These are phyloP conservation scores for Dryococelus australis DNA, from an alignment of 2,888 invertebrate genomes.

Conservation along the genomic window DNA sequence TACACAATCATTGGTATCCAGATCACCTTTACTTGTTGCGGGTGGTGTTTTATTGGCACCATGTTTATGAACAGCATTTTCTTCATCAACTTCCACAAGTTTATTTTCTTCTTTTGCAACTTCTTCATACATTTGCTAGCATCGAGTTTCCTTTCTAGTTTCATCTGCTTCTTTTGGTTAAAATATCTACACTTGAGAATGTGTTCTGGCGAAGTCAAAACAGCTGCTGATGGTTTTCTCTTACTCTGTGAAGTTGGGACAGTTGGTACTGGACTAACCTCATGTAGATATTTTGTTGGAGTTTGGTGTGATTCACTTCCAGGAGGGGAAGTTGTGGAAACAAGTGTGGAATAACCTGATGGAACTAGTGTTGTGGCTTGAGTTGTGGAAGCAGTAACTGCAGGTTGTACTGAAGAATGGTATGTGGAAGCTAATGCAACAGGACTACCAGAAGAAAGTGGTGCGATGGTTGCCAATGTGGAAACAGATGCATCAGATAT, in stretches of 20 bases:
- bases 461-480: not conserved
- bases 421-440: not conserved
- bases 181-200: not conserved
- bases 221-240: slow-evolving; percentile 9
- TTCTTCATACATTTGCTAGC: not conserved
- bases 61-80: not conserved
- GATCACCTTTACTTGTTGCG: slow-evolving; percentile 2
- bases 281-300: not conserved
- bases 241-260: not conserved
- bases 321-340: not conserved
- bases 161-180: not conserved
- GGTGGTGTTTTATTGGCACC: not conserved
- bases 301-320: not conserved
- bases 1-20: not conserved
- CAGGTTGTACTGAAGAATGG: too few relatives aligned
- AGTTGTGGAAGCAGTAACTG: not conserved
- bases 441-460: not conserved
- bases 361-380: not conserved
- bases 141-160: not conserved
- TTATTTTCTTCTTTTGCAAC: not conserved
- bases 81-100: not conserved
- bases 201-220: too few relatives aligned
- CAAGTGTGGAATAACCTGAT: not conserved
- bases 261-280: slow-evolving; percentile 2
- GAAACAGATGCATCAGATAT: not conserved